These are phyloP conservation scores for Ophiothrix spiculata DNA, from an alignment of 35 echinoderm and acorn worm genomes.

Conservation along the genomic window DNA sequence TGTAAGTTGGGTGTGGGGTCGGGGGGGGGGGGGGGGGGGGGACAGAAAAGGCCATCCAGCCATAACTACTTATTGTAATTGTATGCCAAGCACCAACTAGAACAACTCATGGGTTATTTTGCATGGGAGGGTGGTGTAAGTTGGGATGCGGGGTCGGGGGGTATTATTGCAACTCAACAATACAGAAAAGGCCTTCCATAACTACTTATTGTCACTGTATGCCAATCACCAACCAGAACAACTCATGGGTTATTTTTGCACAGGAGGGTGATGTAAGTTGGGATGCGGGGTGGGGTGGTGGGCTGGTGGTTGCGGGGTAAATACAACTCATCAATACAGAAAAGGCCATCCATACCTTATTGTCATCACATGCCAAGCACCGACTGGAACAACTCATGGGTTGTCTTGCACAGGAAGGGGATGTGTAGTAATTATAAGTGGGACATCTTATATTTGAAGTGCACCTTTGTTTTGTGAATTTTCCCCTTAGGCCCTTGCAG, in stretches of 20 bases:
- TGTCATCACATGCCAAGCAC: conserved; percentile 79
- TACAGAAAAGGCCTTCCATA: conserved; percentile 89
- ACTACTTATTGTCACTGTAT: conserved; percentile 92
- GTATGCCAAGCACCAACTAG: conserved; percentile 70
- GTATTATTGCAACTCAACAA: conserved; percentile 54
- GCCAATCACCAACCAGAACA: conserved; percentile 71
- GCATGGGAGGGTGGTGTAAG: conserved; percentile 64
- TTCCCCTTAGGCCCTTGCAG: no score
- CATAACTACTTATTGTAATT: conserved; percentile 94
- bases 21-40: no score
- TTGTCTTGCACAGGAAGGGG: conserved; percentile 63
- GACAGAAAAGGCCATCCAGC: conserved; percentile 85
- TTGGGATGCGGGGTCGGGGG: no score
- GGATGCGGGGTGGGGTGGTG: no score
- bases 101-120: conserved; percentile 82
- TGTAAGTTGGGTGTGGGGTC: no score
- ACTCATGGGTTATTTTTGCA: conserved; percentile 78
- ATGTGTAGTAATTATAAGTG: conserved; percentile 39
- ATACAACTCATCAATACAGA: conserved; percentile 59
- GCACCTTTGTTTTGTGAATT: no score
- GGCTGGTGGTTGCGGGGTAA: no score
- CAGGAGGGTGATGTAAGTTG: conserved; percentile 87
- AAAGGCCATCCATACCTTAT: conserved; percentile 89
- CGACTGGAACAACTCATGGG: conserved; percentile 70
- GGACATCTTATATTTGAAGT: no score